Conservation (phyloP, 2,113 vertebrate genomes). For the Oreochromis aureus region DNA sequence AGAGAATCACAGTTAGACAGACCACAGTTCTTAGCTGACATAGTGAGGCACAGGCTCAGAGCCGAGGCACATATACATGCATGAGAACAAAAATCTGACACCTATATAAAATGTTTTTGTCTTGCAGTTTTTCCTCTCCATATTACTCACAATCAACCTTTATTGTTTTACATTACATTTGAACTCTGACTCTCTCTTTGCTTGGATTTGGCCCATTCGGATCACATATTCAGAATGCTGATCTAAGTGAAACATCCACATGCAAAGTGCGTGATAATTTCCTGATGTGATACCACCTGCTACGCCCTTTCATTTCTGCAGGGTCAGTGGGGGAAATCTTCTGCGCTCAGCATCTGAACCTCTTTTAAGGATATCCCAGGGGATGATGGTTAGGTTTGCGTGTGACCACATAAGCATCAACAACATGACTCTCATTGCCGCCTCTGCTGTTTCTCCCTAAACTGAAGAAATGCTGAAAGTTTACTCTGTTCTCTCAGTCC, state of each 20-base stretch:
- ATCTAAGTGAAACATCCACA: not conserved
- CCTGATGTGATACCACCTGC: constrained; percentile 24
- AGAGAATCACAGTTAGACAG: constrained; percentile 46
- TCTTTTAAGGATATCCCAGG: constrained; percentile 37
- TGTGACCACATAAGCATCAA: constrained; percentile 63
- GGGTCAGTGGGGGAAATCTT: constrained; percentile 44
- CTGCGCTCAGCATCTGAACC: constrained; percentile 16
- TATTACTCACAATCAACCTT: not conserved
- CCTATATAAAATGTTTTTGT: not conserved
- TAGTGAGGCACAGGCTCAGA: not conserved
- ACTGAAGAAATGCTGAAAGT: constrained; percentile 27
- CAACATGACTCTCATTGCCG: constrained; percentile 33
- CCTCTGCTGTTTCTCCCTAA: constrained; percentile 5
- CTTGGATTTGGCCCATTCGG: not conserved
- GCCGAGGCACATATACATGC: not conserved
- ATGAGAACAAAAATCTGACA: not conserved
- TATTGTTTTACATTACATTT: not conserved
- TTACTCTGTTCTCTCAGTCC: not conserved
- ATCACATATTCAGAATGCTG: not conserved
- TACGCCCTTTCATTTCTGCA: constrained; percentile 27
- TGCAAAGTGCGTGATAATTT: not conserved
- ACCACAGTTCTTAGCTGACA: constrained; percentile 36
- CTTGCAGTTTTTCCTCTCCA: not conserved
- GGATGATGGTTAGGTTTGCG: constrained; percentile 42
- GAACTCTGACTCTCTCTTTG: not conserved